Conservation (phyloP, 2,113 vertebrate genomes). For the Chloebia gouldiae region DNA sequence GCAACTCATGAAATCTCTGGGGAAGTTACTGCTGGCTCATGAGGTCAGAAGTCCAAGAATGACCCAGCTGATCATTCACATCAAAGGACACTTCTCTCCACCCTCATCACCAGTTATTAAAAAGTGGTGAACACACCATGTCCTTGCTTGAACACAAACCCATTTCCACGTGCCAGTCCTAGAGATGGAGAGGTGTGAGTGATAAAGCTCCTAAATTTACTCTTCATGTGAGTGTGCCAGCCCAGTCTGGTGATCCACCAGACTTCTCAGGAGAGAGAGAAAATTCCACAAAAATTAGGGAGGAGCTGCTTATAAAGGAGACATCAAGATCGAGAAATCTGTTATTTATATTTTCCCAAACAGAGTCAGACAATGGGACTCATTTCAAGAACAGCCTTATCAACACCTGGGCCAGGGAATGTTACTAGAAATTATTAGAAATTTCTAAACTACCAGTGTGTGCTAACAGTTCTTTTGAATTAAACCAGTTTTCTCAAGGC, state of each 20-base stretch:
- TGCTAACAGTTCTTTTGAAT: not conserved
- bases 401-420: not conserved
- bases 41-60: not conserved
- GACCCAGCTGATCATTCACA: not conserved
- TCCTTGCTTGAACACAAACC: not conserved
- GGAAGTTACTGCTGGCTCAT: not conserved
- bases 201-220: not conserved
- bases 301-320: not conserved
- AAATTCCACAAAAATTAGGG: not conserved
- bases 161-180: not conserved
- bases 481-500: not conserved
- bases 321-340: rapidly evolving
- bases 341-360: not conserved
- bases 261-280: not conserved
- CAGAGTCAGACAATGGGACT: not conserved
- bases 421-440: not conserved
- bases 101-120: not conserved
- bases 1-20: not conserved
- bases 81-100: not conserved
- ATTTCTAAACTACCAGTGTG: not conserved
- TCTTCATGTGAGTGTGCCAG: not conserved
- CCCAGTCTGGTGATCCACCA: not conserved
- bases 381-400: not conserved
- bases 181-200: not conserved
- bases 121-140: not conserved